A percentile compares a stretch with the other conserved stretches of the same genome.
Conservation (phyloP, 2,113 vertebrate species). For the Micronycteris hirsuta region DNA sequence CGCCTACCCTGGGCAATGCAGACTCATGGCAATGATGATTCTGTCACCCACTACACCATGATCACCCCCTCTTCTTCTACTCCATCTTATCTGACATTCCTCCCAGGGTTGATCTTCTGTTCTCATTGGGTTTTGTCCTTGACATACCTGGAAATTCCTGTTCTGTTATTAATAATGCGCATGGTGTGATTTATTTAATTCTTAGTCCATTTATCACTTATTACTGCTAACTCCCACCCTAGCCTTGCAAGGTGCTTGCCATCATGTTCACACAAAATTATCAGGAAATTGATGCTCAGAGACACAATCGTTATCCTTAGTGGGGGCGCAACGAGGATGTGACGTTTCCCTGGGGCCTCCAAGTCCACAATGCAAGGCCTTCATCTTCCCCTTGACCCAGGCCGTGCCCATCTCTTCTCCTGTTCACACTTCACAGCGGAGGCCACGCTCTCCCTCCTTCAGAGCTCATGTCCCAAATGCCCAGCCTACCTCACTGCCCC, state of each 20-base stretch:
- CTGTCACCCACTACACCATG: not conserved
- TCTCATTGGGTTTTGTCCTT: not conserved
- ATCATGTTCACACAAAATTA: not conserved
- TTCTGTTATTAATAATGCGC: not conserved
- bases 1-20: not conserved
- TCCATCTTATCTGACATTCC: rapidly evolving
- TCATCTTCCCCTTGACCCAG: not conserved
- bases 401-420: too few relatives aligned
- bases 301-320: not conserved
- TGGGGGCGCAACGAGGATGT: not conserved
- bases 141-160: not conserved
- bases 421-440: not conserved
- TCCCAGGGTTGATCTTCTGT: not conserved
- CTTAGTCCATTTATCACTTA: rapidly evolving
- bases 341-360: too few relatives aligned
- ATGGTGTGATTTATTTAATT: rapidly evolving
- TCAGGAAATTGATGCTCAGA: not conserved
- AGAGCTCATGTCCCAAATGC: rapidly evolving
- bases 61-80: not conserved
- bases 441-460: rapidly evolving
- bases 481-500: rapidly evolving
- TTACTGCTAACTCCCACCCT: too few relatives aligned
- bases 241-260: not conserved
- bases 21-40: not conserved
- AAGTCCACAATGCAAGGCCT: not conserved